A percentile compares a stretch with the other conserved stretches of the same genome.
Conservation (phyloP, 1,140 invertebrate species). For the Caenorhabditis briggsae region DNA sequence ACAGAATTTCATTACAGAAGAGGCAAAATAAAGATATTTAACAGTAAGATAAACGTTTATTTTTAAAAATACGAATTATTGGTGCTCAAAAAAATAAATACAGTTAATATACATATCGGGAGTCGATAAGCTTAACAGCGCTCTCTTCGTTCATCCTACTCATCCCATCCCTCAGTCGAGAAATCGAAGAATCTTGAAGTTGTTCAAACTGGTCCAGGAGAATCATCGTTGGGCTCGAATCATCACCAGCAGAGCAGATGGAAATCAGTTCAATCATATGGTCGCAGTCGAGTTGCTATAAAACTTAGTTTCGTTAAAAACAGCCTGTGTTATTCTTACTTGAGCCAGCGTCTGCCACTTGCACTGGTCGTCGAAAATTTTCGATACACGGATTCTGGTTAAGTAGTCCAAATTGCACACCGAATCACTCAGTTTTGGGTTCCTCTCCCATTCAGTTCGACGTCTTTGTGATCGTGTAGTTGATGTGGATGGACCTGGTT, state of each 20-base stretch:
- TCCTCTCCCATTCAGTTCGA: conserved; percentile 22
- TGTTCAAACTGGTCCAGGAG: conserved; percentile 64
- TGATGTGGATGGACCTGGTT: conserved; percentile 47
- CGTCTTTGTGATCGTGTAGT: neutral
- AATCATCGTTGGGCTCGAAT: conserved; percentile 61
- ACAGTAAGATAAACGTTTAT: too few relatives aligned
- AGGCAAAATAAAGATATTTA: too few relatives aligned
- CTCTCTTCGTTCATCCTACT: conserved; percentile 47
- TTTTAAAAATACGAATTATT: too few relatives aligned
- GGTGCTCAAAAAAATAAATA: neutral
- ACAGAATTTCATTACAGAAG: too few relatives aligned
- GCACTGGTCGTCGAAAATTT: conserved; percentile 49
- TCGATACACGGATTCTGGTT: conserved; percentile 59
- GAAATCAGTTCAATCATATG: conserved; percentile 62
- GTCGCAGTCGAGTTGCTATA: conserved; percentile 53
- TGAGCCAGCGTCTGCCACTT: conserved; percentile 58
- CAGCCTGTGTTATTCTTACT: neutral
- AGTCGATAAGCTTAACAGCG: conserved; percentile 57
- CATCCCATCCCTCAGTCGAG: conserved; percentile 46
- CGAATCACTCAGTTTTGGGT: conserved; percentile 12
- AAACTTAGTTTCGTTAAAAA: neutral
- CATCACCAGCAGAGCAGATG: conserved; percentile 58
- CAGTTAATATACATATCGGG: conserved; percentile 48
- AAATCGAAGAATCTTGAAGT: conserved; percentile 60
- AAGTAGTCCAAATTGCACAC: conserved; percentile 60